phyloP scores from a whole-genome alignment of 2,888 invertebrate species.

The Pedicia rivosa region DNA sequence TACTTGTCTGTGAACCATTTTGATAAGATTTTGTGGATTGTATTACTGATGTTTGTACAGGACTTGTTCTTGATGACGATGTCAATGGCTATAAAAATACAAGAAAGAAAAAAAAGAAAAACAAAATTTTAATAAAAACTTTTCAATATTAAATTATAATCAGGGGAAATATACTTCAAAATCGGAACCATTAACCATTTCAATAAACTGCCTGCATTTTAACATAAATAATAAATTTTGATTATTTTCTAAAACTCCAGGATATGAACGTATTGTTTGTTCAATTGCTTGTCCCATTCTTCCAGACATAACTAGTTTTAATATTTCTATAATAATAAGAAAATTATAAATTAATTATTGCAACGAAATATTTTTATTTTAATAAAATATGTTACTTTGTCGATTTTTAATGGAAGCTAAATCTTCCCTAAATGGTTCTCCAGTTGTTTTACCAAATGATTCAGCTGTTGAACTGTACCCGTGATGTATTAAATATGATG shows the following conservation, averaged over 20 bases:
- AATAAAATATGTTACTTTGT: constrained; percentile 55
- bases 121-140: neutral
- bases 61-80: constrained; percentile 29
- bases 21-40: constrained; percentile 49
- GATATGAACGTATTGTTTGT: constrained; percentile 74
- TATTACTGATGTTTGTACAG: constrained; percentile 59
- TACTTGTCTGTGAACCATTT: constrained; percentile 21
- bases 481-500: constrained; percentile 93
- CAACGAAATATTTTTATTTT: neutral
- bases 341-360: constrained; percentile 1
- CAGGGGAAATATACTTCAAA: constrained; percentile 35
- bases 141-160: neutral
- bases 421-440: constrained; percentile 83
- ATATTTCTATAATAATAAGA: constrained; percentile 53
- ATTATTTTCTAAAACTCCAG: constrained; percentile 82
- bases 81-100: constrained; percentile 16
- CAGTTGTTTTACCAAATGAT: constrained; percentile 82
- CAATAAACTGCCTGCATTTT: constrained; percentile 96
- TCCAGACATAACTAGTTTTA: constrained; percentile 80
- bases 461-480: constrained; percentile 95
- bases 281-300: constrained; percentile 94
- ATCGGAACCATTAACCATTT: constrained; percentile 92
- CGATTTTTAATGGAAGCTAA: constrained; percentile 87
- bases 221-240: constrained; percentile 85
- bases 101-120: neutral